Evolutionary conservation across 2,113 vertebrate genomes (phyloP).

Genomic region (Sylvietta virens): DNA sequence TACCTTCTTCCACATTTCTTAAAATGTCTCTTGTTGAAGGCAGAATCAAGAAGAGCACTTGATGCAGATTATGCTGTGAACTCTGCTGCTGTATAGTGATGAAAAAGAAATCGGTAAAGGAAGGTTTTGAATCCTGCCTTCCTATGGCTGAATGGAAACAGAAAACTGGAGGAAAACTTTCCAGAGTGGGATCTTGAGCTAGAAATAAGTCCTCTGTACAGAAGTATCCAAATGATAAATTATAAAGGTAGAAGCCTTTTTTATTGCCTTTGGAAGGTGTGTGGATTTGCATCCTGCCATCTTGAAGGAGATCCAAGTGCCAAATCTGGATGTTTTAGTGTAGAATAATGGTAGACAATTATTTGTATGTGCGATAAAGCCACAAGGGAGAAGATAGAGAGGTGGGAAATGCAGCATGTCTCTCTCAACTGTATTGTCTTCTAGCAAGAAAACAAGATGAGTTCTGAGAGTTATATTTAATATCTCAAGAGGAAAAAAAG

Average conservation of each 20-base stretch:
- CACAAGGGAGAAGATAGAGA: not conserved
- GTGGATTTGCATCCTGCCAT: not conserved
- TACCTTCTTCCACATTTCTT: not conserved
- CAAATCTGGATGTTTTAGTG: not conserved
- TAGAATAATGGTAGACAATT: not conserved
- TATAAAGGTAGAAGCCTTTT: not conserved
- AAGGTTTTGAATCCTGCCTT: not conserved
- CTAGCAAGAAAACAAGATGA: not conserved
- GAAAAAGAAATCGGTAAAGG: not conserved
- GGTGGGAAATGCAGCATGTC: not conserved
- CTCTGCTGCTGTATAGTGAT: not conserved
- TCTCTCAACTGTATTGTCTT: not conserved
- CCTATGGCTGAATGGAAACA: not conserved
- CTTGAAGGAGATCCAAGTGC: rapidly evolving
- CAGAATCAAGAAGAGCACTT: not conserved
- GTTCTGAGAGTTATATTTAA: not conserved
- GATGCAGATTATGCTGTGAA: not conserved
- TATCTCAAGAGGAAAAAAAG: not conserved
- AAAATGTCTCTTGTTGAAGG: not conserved
- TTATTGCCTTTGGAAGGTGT: not conserved
- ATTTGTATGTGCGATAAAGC: not conserved
- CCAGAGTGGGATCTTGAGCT: not conserved
- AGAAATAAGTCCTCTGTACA: not conserved
- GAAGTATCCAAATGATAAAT: not conserved
- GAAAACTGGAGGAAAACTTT: not conserved